These are phyloP conservation scores for Rosalia funebris DNA, from an alignment of 2,888 invertebrate genomes.

Conservation along the genomic window DNA sequence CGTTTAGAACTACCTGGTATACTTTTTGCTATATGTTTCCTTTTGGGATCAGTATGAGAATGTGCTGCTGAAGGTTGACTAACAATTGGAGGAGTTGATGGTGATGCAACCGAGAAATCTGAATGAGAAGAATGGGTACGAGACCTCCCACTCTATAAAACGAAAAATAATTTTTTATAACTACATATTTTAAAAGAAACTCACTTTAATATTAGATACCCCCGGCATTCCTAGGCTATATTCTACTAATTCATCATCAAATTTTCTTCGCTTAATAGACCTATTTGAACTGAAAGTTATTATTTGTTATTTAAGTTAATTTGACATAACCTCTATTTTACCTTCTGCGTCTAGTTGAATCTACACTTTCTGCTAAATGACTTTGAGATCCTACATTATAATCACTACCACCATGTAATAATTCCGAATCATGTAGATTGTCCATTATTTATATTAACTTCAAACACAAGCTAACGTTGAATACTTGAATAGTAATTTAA, in stretches of 20 bases:
- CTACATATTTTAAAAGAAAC: conserved; percentile 10
- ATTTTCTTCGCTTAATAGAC: conserved; percentile 93
- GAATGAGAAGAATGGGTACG: conserved; percentile 63
- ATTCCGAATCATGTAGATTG: conserved; percentile 51
- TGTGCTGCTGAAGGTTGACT: conserved; percentile 55
- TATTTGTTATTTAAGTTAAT: conserved; percentile 8
- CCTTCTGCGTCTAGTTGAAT: conserved; percentile 60
- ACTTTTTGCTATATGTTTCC: conserved; percentile 63
- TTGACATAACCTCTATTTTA: conserved; percentile 41
- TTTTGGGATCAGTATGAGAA: conserved; percentile 55
- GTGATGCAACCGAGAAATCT: conserved; percentile 55
- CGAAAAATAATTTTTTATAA: no score
- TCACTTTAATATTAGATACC: conserved; percentile 61
- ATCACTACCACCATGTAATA: conserved; percentile 48
- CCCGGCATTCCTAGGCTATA: conserved; percentile 80
- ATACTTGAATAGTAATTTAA: no score
- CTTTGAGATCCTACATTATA: conserved; percentile 46
- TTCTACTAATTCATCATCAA: conserved; percentile 97
- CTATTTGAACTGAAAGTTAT: conserved; percentile 79
- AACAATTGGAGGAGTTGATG: conserved; percentile 54
- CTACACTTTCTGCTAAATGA: conserved; percentile 54
- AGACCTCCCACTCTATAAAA: conserved; percentile 57
- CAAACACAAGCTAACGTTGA: no score
- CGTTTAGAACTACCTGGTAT: conserved; percentile 62
- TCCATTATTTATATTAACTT: conserved; percentile 40